A percentile compares a stretch with the other conserved stretches of the same genome.
These are phyloP conservation scores for Phrynocephalus forsythii DNA, from an alignment of 2,797 vertebrate genomes.

Conservation along the genomic window DNA sequence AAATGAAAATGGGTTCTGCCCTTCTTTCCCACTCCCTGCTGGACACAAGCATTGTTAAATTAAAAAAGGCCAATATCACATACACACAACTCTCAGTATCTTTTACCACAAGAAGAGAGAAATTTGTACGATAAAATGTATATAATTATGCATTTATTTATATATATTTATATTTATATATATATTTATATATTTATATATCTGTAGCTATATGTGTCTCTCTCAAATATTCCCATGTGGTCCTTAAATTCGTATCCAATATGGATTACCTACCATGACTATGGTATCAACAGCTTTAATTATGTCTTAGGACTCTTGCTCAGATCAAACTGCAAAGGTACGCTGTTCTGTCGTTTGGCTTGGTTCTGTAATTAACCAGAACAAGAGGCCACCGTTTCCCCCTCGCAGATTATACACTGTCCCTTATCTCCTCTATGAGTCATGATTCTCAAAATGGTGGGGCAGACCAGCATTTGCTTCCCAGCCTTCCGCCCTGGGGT, in stretches of 20 bases:
- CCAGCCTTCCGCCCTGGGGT: neutral
- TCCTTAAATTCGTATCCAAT: conserved; percentile 93
- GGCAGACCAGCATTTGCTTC: no score
- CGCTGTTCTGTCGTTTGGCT: neutral
- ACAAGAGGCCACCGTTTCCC: neutral
- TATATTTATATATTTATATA: conserved; percentile 44
- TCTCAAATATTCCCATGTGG: conserved; percentile 84
- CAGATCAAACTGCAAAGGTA: conserved; percentile 33
- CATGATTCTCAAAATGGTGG: neutral
- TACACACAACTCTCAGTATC: conserved; percentile 10
- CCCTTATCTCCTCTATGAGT: neutral
- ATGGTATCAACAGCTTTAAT: conserved; percentile 75
- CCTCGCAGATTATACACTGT: conserved; percentile 45
- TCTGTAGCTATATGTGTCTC: conserved; percentile 74
- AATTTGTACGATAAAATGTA: conserved; percentile 81
- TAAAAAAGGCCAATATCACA: conserved; percentile 76
- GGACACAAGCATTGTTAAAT: conserved; percentile 65
- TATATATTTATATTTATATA: conserved; percentile 46
- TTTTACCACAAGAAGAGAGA: conserved; percentile 74
- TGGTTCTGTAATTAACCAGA: neutral
- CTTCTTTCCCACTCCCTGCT: conserved; percentile 55
- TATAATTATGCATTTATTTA: conserved; percentile 79
- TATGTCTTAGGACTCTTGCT: conserved; percentile 67
- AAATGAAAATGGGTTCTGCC: conserved; percentile 42
- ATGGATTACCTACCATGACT: conserved; percentile 95